phyloP scores from a whole-genome alignment of 2,113 vertebrate species.

The Phaethornis superciliosus region DNA sequence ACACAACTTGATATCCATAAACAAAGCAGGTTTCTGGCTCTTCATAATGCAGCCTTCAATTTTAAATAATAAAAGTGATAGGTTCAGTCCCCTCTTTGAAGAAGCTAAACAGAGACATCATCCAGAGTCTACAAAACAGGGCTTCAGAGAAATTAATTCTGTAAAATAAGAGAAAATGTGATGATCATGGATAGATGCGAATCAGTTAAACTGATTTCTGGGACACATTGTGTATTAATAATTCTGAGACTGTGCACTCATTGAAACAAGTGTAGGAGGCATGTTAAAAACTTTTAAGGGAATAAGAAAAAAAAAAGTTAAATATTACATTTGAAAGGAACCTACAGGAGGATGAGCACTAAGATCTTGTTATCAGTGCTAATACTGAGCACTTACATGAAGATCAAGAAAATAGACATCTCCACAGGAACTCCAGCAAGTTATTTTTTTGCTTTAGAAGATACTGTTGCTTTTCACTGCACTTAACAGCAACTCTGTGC shows the following conservation, averaged over 20 bases:
- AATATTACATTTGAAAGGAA: constrained; percentile 19
- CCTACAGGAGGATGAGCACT: neutral
- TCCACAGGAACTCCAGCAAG: neutral
- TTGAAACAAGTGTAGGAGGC: neutral
- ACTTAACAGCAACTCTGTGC: neutral
- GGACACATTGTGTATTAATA: constrained; percentile 36
- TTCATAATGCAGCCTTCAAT: neutral
- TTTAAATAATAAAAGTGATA: neutral
- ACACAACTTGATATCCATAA: neutral
- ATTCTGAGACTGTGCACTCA: constrained; percentile 47
- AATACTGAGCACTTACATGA: neutral
- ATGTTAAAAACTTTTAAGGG: neutral
- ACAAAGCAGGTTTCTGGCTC: neutral
- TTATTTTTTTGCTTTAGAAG: neutral
- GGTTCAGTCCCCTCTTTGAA: neutral
- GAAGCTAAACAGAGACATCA: neutral
- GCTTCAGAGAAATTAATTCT: constrained; percentile 1
- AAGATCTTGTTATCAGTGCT: neutral
- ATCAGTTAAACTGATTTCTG: constrained; percentile 59
- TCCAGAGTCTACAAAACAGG: neutral
- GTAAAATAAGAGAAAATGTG: neutral
- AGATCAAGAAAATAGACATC: neutral
- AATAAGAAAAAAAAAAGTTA: neutral
- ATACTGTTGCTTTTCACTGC: neutral
- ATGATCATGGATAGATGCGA: constrained; percentile 21